Percentiles rank a stretch among this genome's conserved stretches.
Evolutionary conservation across 2,113 vertebrate genomes (phyloP).

Genomic region (Formicarius rufipectus): DNA sequence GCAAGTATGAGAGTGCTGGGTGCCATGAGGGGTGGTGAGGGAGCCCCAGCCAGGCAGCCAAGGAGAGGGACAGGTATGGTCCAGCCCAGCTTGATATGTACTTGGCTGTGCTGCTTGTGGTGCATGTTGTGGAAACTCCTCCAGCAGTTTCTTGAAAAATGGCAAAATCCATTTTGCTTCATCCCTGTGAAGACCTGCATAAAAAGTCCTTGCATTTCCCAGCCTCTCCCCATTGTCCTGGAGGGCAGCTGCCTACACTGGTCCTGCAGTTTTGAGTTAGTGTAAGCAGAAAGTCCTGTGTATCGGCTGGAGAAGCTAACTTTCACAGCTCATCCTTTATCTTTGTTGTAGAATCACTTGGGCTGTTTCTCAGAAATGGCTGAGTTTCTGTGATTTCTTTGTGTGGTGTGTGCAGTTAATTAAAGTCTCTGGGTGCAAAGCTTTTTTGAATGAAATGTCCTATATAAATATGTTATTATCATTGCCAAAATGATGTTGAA

Average conservation of each 20-base stretch:
- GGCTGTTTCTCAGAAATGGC: neutral
- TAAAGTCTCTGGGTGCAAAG: neutral
- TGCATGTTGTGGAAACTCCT: neutral
- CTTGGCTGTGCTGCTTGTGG: neutral
- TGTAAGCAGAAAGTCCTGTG: neutral
- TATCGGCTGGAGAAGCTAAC: neutral
- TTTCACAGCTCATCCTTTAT: neutral
- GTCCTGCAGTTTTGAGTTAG: neutral
- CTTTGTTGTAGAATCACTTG: neutral
- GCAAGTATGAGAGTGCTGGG: neutral
- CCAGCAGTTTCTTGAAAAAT: neutral
- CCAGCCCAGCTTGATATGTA: neutral
- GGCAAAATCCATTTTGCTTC: neutral
- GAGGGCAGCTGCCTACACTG: neutral
- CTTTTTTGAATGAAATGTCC: neutral
- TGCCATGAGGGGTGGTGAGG: neutral
- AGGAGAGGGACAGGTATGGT: neutral
- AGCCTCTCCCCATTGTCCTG: rapidly evolving
- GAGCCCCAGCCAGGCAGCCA: neutral
- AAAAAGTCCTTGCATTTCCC: neutral
- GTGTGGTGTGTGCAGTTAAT: neutral
- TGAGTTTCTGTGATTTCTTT: neutral
- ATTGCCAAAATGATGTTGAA: neutral
- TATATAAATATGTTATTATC: neutral
- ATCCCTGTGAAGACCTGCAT: neutral